Conservation (phyloP, 1,140 invertebrate species). For the Semibalanus balanoides region DNA sequence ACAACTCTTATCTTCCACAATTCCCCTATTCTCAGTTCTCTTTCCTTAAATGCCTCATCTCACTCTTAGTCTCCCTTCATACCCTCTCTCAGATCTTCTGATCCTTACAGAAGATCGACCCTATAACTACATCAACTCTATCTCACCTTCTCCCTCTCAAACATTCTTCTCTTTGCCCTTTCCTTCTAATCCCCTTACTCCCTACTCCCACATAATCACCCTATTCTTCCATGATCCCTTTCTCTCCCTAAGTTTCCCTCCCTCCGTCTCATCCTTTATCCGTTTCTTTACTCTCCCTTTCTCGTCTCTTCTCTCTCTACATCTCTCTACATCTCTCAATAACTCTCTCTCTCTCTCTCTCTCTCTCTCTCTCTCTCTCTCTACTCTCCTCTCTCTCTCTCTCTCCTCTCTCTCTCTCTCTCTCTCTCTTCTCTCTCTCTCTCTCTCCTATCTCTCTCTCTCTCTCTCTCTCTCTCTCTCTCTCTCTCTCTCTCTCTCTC, state of each 20-base stretch:
- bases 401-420: slow-evolving; percentile 1
- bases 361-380: slow-evolving; percentile 7
- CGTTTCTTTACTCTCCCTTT: background rate
- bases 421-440: slow-evolving; percentile 4
- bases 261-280: background rate
- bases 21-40: no score
- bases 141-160: no score
- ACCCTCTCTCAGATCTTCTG: no score
- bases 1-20: no score
- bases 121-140: no score
- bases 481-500: background rate
- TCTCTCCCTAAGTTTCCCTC: background rate
- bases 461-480: background rate
- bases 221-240: no score
- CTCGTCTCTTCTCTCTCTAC: background rate
- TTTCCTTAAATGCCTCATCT: no score
- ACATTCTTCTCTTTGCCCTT: no score
- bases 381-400: background rate
- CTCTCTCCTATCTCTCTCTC: background rate
- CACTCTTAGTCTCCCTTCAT: no score
- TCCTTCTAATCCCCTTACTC: no score
- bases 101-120: no score
- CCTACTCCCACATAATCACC: no score
- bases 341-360: slow-evolving; percentile 1
- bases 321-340: background rate